Evolutionary conservation across 1,140 invertebrate genomes (phyloP).

Genomic region (Apis laboriosa): DNA sequence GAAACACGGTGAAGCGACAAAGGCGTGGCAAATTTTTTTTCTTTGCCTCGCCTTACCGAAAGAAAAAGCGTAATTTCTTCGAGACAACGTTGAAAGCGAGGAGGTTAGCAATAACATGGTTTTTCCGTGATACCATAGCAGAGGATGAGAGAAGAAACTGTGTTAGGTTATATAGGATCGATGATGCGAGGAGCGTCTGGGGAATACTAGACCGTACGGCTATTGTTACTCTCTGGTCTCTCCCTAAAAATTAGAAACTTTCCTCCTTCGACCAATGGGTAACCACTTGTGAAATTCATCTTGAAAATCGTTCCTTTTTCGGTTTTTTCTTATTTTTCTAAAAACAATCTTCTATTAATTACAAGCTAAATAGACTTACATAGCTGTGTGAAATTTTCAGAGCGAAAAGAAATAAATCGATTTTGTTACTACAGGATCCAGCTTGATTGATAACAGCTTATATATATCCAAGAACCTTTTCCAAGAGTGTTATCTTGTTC

Average conservation of each 20-base stretch:
- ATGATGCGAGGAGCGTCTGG: slow-evolving; percentile 5
- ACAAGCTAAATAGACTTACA: neutral
- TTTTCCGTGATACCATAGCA: neutral
- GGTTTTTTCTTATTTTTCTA: neutral
- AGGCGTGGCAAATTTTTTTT: neutral
- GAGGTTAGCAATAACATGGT: neutral
- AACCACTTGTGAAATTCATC: neutral
- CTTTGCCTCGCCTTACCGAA: neutral
- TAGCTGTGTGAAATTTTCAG: neutral
- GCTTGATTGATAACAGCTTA: slow-evolving; percentile 62
- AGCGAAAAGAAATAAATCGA: slow-evolving; percentile 42
- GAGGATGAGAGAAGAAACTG: neutral
- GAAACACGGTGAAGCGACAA: neutral
- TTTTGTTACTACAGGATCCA: slow-evolving; percentile 19
- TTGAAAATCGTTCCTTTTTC: neutral
- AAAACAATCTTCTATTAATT: neutral
- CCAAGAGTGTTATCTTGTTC: slow-evolving; percentile 25
- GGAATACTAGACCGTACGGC: slow-evolving; percentile 23
- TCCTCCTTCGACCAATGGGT: neutral
- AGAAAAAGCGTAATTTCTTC: neutral
- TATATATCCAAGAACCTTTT: slow-evolving; percentile 32
- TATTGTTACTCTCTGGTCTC: neutral
- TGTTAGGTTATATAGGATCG: neutral
- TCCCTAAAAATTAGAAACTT: slow-evolving; percentile 56
- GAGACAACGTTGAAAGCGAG: neutral